Evolutionary conservation across 2,797 vertebrate species (phyloP).

Genomic region (Moxostoma hubbsi): DNA sequence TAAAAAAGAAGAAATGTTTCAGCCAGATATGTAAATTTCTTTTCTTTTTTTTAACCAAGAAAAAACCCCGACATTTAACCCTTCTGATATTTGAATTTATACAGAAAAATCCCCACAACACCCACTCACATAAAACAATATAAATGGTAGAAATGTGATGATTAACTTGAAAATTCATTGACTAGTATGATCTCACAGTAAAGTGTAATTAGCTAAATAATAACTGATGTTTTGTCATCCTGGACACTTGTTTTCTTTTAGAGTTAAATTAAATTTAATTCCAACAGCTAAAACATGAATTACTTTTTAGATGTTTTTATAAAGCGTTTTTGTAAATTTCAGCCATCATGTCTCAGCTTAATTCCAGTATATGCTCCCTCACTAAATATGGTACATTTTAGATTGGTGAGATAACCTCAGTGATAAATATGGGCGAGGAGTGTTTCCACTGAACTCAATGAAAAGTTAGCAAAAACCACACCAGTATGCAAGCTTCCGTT

Average conservation of each 20-base stretch:
- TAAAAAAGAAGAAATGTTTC: background rate
- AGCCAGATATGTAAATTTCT: background rate
- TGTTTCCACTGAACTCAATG: conserved; percentile 56
- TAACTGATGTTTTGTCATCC: conserved; percentile 16
- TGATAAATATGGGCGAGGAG: conserved; percentile 57
- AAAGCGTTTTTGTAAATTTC: too few species aligned
- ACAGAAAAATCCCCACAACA: conserved; percentile 54
- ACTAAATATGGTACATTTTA: background rate
- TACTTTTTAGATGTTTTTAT: background rate
- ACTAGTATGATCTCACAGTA: background rate
- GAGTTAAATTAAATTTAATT: background rate
- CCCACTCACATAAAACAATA: conserved; percentile 30
- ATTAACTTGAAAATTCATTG: background rate
- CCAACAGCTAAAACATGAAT: background rate
- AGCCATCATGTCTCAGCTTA: background rate
- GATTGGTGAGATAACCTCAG: conserved; percentile 42
- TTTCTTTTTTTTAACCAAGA: conserved; percentile 3
- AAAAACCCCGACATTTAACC: conserved; percentile 55
- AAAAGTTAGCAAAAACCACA: background rate
- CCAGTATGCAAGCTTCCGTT: background rate
- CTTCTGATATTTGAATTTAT: conserved; percentile 8
- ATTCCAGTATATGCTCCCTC: background rate
- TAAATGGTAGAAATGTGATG: conserved; percentile 5
- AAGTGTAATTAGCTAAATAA: background rate
- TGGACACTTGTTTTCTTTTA: background rate